These are phyloP conservation scores for Catharus fuscescens DNA, from an alignment of 2,113 vertebrate genomes.

Conservation along the genomic window DNA sequence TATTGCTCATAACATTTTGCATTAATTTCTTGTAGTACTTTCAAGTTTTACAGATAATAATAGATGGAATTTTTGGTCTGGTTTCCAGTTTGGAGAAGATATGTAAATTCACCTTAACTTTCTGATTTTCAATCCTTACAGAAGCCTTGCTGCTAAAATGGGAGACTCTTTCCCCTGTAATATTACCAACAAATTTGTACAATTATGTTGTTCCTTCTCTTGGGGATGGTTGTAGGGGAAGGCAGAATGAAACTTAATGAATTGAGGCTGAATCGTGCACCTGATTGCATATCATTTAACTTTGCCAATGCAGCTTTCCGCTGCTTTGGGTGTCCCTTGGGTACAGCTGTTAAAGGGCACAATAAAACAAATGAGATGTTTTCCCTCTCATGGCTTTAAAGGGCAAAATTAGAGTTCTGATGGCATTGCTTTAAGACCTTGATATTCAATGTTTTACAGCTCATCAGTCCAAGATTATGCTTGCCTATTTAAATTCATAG, in stretches of 20 bases:
- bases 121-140: background rate
- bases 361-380: conserved; percentile 10
- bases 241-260: background rate
- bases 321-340: background rate
- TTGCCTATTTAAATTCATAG: background rate
- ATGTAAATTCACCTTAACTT: background rate
- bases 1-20: background rate
- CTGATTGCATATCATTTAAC: background rate
- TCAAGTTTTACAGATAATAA: background rate
- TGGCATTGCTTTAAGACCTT: background rate
- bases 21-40: background rate
- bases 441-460: background rate
- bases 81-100: background rate
- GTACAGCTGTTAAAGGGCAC: background rate
- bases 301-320: background rate
- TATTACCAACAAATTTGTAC: background rate
- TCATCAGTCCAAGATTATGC: background rate
- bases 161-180: background rate
- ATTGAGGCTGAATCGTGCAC: background rate
- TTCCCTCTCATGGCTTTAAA: background rate
- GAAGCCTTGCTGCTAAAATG: background rate
- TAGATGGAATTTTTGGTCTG: background rate
- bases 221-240: background rate
- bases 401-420: background rate
- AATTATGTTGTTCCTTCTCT: background rate